Evolutionary conservation across 2,113 vertebrate species (phyloP).

Genomic region (Thalassarche chlororhynchos): DNA sequence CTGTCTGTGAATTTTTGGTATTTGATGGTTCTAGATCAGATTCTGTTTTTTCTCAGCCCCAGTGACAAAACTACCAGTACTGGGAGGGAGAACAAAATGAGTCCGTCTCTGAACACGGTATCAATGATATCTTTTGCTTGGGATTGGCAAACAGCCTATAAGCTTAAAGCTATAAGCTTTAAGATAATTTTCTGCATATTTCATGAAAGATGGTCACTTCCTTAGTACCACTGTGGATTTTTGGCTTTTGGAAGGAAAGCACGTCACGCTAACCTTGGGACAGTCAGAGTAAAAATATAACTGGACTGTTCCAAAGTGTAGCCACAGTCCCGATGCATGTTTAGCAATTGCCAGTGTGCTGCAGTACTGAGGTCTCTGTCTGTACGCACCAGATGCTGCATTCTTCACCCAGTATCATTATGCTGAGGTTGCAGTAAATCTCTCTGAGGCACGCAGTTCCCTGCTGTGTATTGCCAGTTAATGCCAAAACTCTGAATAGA

Average conservation of each 20-base stretch:
- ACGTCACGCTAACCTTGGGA: background rate
- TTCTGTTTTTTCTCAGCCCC: background rate
- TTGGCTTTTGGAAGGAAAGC: background rate
- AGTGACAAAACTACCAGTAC: background rate
- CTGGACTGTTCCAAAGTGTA: background rate
- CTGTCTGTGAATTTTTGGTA: background rate
- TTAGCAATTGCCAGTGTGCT: background rate
- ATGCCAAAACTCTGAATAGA: background rate
- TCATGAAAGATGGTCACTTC: background rate
- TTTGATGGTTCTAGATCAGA: background rate
- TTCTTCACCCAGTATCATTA: background rate
- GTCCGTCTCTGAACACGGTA: accelerated
- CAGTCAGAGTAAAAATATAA: background rate
- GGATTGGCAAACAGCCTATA: background rate
- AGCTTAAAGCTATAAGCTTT: background rate
- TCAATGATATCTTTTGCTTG: background rate
- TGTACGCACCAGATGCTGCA: accelerated
- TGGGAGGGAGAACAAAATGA: background rate
- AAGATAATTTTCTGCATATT: background rate
- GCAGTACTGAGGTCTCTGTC: background rate
- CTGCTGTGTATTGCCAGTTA: background rate
- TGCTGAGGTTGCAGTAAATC: background rate
- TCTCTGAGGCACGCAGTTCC: background rate
- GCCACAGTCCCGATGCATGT: accelerated
- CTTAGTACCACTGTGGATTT: background rate